Conservation (phyloP, 2,888 invertebrate species). For the Brachypterus glaber region DNA sequence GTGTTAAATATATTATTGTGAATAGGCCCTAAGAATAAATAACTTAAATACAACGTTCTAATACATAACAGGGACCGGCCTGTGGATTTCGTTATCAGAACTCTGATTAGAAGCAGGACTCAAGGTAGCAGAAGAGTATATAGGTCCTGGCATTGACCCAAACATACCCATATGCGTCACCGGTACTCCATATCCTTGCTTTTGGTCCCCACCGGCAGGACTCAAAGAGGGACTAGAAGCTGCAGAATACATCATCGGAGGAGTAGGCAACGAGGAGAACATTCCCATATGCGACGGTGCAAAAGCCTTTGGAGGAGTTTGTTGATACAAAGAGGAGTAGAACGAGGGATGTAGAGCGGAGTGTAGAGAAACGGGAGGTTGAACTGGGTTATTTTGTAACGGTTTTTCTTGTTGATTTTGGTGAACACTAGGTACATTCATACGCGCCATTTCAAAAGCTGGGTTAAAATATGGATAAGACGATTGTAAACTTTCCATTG, state of each 20-base stretch:
- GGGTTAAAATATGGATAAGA: constrained; percentile 70
- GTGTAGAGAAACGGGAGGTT: constrained; percentile 30
- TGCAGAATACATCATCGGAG: constrained; percentile 39
- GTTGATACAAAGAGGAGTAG: constrained; percentile 55
- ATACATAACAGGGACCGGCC: not conserved
- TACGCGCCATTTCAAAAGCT: constrained; percentile 46
- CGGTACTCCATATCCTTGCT: constrained; percentile 59
- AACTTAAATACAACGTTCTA: too few species aligned
- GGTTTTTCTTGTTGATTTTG: constrained; percentile 36
- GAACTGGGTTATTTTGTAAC: constrained; percentile 20
- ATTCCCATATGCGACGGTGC: constrained; percentile 46
- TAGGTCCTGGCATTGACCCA: not conserved
- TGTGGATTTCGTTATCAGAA: not conserved
- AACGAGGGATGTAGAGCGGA: constrained; percentile 60
- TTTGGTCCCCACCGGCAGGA: constrained; percentile 37
- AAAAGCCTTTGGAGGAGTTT: constrained; percentile 43
- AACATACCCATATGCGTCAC: constrained; percentile 33
- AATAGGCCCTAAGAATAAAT: too few species aligned
- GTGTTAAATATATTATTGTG: too few species aligned
- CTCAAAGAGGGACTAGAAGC: constrained; percentile 40
- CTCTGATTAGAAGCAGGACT: not conserved
- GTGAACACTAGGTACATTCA: constrained; percentile 40
- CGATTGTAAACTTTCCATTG: constrained; percentile 46
- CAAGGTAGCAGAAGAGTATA: not conserved
- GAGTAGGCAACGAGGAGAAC: constrained; percentile 39